Evolutionary conservation across 2,113 vertebrate species (phyloP), one percentile per base, ranked within the genome.

Genomic region (Odocoileus virginianus): DNA sequence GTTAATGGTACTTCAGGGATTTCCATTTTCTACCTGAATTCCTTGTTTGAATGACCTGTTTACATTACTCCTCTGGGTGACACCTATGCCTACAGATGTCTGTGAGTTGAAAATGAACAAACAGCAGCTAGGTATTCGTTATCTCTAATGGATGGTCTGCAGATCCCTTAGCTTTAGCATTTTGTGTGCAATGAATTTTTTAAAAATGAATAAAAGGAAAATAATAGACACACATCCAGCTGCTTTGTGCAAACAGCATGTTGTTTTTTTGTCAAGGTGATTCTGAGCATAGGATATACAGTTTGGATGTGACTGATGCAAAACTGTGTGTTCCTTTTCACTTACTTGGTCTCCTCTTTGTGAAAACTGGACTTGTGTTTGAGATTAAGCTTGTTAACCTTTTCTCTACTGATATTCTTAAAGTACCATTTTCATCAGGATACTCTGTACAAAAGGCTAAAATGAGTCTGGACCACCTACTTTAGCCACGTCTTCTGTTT

Each of bases 21-120:
- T 96, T 87, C 93, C 85, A 94, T 97, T 98, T 97, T 97, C 95
- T 97, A 95, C 84, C 82, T 82, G 84, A 95, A 96, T 97, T 94
- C 92, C 61, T 97, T 98, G 95, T 95, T 97, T 92, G 90, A 92
- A 94, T 89, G 95, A 92, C 43, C 28, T 97, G 50, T 94, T 98
- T 92, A 88, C 93, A 87, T 94, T 91, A 47, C 64, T 89, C 54
- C 76, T 71, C 90, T 54, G 47, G 78, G 58, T 92, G 83, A 92
- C 92, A 90, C 76, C 61, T 85, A 60, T 55, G 92, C 58, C 87
- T 84, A 19, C 87, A 92, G 89, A 87, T 85, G 61, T 81, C 91
- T 82, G 92, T n/a, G 50, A 17, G 90, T 81, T 97, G 89, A 43
- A 96, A 88, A 97, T 60, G 95, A 95, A 64, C 96, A 96, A 94